These are phyloP conservation scores for Lethocerus indicus DNA, from an alignment of 1,140 invertebrate genomes.

Conservation along the genomic window DNA sequence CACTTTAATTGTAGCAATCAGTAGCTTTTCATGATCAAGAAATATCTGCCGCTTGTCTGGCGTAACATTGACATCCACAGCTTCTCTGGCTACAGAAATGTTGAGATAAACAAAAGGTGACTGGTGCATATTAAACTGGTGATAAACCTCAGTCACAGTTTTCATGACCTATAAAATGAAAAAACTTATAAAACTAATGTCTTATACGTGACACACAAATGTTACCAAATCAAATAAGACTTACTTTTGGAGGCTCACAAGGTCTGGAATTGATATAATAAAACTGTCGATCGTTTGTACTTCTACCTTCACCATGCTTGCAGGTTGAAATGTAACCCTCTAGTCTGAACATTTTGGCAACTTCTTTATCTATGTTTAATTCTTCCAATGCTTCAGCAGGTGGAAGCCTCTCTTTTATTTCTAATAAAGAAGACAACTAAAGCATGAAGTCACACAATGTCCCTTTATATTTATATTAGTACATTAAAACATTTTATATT, in stretches of 20 bases:
- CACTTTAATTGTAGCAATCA: conserved; percentile 53
- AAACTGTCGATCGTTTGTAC: conserved; percentile 78
- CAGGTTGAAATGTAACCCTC: conserved; percentile 77
- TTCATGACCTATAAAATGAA: conserved; percentile 42
- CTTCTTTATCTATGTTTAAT: conserved; percentile 13
- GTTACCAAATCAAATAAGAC: background rate
- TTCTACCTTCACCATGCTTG: conserved; percentile 66
- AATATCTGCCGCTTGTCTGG: conserved; percentile 93
- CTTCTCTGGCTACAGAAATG: conserved; percentile 46
- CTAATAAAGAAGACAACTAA: conserved; percentile 24
- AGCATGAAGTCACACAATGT: no score
- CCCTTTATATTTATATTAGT: no score
- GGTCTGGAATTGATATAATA: conserved; percentile 87
- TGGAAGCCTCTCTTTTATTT: conserved; percentile 21
- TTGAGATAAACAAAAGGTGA: conserved; percentile 87
- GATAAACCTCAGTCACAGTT: conserved; percentile 83
- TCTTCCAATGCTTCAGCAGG: conserved; percentile 18
- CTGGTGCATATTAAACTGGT: conserved; percentile 74
- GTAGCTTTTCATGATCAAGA: conserved; percentile 68
- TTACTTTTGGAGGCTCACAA: conserved; percentile 70
- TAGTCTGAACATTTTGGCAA: conserved; percentile 20
- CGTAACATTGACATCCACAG: conserved; percentile 88
- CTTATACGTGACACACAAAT: background rate
- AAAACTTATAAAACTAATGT: conserved; percentile 4
- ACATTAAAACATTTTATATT: no score